These are phyloP conservation scores for Oasisia sp. DNA, from an alignment of 2,888 invertebrate genomes.

Conservation along the genomic window DNA sequence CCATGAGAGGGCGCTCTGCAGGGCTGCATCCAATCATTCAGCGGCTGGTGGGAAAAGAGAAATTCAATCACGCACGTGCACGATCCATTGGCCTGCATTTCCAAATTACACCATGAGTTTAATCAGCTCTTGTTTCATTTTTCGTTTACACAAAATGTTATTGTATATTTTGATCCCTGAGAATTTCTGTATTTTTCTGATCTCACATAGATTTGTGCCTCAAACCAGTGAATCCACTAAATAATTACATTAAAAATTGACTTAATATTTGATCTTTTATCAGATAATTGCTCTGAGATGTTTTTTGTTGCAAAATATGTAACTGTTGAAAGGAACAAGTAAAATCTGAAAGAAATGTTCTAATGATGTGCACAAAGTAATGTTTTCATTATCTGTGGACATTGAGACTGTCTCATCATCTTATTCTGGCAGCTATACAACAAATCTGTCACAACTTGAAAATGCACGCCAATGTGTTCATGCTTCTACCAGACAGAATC, in stretches of 20 bases:
- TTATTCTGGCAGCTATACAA: background rate
- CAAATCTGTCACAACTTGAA: background rate
- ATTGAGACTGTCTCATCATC: background rate
- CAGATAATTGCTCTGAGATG: too few relatives aligned
- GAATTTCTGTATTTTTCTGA: background rate
- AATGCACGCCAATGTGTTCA: conserved; percentile 17
- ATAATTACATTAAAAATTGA: too few relatives aligned
- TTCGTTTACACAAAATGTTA: background rate
- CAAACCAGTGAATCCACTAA: background rate
- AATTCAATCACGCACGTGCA: background rate
- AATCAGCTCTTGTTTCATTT: background rate
- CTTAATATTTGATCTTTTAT: too few relatives aligned
- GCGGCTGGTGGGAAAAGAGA: conserved; percentile 17
- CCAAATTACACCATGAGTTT: background rate
- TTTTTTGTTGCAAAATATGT: too few relatives aligned
- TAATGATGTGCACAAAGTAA: background rate
- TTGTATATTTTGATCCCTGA: background rate
- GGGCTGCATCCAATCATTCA: background rate
- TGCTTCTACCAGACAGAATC: background rate
- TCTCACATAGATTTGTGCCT: background rate
- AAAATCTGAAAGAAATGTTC: background rate
- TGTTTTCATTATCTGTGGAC: background rate
- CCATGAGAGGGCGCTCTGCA: background rate
- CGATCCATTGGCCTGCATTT: conserved; percentile 11
- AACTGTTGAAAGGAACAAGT: too few relatives aligned